Evolutionary conservation across 1,140 invertebrate species (phyloP).

Genomic region (Schlechtendalia chinensis): DNA sequence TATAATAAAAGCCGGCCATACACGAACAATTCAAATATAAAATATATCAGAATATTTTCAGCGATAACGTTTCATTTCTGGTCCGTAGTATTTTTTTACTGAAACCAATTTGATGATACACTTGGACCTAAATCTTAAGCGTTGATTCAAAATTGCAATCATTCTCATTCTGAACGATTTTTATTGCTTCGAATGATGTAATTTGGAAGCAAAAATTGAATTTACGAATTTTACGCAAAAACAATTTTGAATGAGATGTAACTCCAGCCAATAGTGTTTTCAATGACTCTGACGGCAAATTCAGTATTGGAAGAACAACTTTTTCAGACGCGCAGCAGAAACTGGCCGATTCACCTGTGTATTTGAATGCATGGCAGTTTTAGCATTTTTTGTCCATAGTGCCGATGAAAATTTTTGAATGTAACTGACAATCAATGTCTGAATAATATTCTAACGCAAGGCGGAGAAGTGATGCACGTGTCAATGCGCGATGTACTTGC

Average conservation of each 20-base stretch:
- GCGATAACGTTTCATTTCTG: too few species aligned
- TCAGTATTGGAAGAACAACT: too few species aligned
- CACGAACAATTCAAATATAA: too few species aligned
- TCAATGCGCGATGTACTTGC: neutral
- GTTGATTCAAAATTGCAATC: neutral
- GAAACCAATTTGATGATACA: conserved; percentile 11
- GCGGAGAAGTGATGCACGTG: neutral
- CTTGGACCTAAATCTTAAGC: neutral
- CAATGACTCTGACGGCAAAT: too few species aligned
- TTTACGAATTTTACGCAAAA: neutral
- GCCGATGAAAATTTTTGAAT: neutral
- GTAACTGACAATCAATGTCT: neutral
- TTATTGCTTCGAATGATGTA: neutral
- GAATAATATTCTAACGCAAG: neutral
- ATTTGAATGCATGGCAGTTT: neutral
- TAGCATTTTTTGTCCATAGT: neutral
- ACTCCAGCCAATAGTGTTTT: too few species aligned
- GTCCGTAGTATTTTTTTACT: too few species aligned
- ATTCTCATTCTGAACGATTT: neutral
- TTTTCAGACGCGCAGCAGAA: too few species aligned
- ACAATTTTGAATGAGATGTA: too few species aligned
- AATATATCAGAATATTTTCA: too few species aligned
- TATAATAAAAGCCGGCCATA: too few species aligned
- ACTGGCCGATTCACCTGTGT: neutral
- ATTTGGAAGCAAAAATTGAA: neutral